Evolutionary conservation across 2,888 invertebrate species (phyloP), one percentile per base, ranked within the genome.

Genomic region (Hypomecis punctinalis): DNA sequence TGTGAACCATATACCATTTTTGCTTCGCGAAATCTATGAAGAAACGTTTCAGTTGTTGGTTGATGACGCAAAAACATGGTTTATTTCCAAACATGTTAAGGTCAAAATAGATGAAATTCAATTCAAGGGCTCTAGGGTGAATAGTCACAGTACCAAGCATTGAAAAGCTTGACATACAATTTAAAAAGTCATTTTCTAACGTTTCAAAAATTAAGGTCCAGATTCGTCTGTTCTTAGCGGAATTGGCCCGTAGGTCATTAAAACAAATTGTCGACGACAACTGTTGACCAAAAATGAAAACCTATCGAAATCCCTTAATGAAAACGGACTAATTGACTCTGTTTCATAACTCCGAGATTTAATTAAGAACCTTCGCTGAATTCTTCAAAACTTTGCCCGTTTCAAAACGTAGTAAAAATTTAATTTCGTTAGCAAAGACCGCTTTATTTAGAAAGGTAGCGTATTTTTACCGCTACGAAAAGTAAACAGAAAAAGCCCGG

Each of bases 261-360:
- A 82, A 87, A 85, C 85, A 85, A 88, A 90, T 86, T 86, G 85
- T 88, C 85, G 86, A 78, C 84, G 84, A 87, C 86, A 85, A 86
- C 81, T 83, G 83, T 77, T 80, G 75, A 73, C 70, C 70, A 60
- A 65, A 64, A 75, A 57, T 42, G 62, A 66, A 63, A 55, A 63
- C 56, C 61, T 65, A 61, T 61, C 65, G 65, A 65, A 60, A 57
- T 60, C 52, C 37, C 49, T 39, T 64, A 65, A 65, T 65, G 65
- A 66, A 66, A 61, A 43, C 67, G 67, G 67, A 71, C 72, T 82
- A 81, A 82, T 79, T 76, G 76, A 78, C 76, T 58, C 71, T 76
- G 73, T 77, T 75, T 75, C 67, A 69, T 74, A 74, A 74, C 74
- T 76, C 68, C 40, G 51, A 67, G 64, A 72, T 61, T 69, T 67